Evolutionary conservation across 53 echinoderm and acorn worm genomes (phyloP).

Genomic region (Hippasteria phrygiana): DNA sequence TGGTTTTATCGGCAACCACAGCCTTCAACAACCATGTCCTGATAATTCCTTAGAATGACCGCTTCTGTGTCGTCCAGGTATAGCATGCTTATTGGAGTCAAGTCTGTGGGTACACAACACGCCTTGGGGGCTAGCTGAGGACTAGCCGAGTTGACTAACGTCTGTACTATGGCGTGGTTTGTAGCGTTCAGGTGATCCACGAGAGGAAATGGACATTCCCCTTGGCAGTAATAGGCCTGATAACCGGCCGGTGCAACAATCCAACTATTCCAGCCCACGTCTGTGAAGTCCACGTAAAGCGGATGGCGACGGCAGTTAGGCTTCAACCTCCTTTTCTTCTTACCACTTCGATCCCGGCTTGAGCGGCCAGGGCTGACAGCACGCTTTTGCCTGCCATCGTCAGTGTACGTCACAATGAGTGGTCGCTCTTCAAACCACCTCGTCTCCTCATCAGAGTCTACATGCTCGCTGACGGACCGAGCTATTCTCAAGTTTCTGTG

Average conservation of each 20-base stretch:
- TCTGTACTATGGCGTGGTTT: constrained; percentile 98
- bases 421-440: constrained; percentile 90
- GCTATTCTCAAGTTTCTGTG: constrained; percentile 83
- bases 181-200: constrained; percentile 92
- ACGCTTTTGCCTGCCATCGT: constrained; percentile 90
- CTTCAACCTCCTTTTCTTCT: constrained; percentile 79
- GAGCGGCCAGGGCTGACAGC: constrained; percentile 61
- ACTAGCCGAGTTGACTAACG: constrained; percentile 93
- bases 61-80: constrained; percentile 89
- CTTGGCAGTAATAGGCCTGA: constrained; percentile 96
- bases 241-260: constrained; percentile 97
- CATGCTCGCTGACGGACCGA: constrained; percentile 48
- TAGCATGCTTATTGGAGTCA: constrained; percentile 93
- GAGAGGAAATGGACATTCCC: constrained; percentile 94
- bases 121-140: constrained; percentile 90
- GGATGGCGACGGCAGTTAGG: constrained; percentile 86
- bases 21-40: constrained; percentile 96
- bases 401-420: constrained; percentile 86
- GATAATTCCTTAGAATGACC: constrained; percentile 93
- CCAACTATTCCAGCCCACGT: constrained; percentile 98
- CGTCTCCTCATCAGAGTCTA: constrained; percentile 65
- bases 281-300: constrained; percentile 96
- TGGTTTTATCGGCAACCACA: constrained; percentile 90
- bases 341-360: constrained; percentile 61
- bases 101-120: constrained; percentile 98